Conservation (phyloP, 2,113 vertebrate species). For the Notarius lentiginosus region DNA sequence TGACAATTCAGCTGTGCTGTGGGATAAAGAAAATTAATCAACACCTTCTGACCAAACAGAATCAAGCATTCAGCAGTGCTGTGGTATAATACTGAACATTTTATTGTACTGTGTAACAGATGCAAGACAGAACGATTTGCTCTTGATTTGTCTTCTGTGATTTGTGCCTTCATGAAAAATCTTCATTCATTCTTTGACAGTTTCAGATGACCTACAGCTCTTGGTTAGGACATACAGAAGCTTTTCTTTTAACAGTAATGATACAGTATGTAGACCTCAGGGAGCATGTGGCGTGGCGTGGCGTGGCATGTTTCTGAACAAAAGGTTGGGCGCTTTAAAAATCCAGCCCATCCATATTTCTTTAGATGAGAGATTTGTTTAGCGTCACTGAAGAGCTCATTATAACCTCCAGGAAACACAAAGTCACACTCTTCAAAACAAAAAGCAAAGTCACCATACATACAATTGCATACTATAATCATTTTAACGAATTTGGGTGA, state of each 20-base stretch:
- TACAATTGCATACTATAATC: neutral
- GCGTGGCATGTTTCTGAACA: neutral
- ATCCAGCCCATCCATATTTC: neutral
- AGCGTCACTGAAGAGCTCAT: neutral
- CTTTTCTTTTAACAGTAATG: neutral
- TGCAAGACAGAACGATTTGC: neutral
- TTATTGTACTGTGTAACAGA: constrained; percentile 11
- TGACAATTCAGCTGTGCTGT: neutral
- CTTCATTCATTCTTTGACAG: neutral
- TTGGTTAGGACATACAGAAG: neutral
- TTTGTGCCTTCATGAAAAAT: neutral
- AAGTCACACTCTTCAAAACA: neutral
- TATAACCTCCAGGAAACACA: neutral
- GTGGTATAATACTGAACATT: neutral
- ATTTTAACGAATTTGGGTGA: constrained; percentile 25
- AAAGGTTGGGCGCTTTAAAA: neutral
- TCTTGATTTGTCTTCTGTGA: neutral
- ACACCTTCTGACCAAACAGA: neutral
- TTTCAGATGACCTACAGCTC: neutral
- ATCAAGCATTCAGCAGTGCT: neutral
- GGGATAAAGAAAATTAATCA: neutral
- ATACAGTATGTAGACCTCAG: constrained; percentile 36
- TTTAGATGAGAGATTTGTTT: neutral
- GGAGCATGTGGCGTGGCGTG: constrained; percentile 15
- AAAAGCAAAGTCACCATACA: neutral